phyloP scores from a whole-genome alignment of 2,113 vertebrate species.

The Bostrychus sinensis region DNA sequence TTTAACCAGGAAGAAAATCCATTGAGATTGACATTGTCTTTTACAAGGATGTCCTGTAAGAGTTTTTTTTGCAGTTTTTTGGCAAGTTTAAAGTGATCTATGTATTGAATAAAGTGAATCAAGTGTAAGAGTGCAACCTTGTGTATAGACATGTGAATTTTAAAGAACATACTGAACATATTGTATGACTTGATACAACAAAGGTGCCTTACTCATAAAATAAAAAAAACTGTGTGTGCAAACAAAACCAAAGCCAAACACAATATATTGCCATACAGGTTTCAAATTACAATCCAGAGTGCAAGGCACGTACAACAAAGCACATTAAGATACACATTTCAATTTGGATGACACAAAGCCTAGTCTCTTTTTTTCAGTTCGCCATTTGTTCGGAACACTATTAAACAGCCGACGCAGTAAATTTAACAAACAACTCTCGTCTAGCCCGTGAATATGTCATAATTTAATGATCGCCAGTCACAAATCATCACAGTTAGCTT shows the following conservation, averaged over 20 bases:
- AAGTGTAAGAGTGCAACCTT: no score
- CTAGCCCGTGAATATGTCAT: slow-evolving; percentile 36
- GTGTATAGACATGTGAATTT: no score
- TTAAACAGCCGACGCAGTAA: slow-evolving; percentile 35
- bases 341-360: slow-evolving; percentile 6
- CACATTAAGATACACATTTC: not conserved
- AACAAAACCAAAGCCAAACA: not conserved
- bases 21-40: no score
- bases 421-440: slow-evolving; percentile 50
- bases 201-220: no score
- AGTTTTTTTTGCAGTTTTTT: no score
- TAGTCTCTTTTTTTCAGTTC: slow-evolving; percentile 17
- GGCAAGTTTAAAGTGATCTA: no score
- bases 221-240: no score
- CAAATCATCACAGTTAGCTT: slow-evolving; percentile 27
- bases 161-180: no score
- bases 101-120: no score
- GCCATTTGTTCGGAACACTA: slow-evolving; percentile 37
- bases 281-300: not conserved
- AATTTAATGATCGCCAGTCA: slow-evolving; percentile 34
- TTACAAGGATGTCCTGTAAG: no score
- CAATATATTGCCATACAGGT: not conserved
- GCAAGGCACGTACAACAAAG: not conserved
- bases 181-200: no score
- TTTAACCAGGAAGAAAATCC: no score